Evolutionary conservation across 2,888 invertebrate species (phyloP), one percentile per base, ranked within the genome.

Genomic region (Scaptomyza caliginosa): DNA sequence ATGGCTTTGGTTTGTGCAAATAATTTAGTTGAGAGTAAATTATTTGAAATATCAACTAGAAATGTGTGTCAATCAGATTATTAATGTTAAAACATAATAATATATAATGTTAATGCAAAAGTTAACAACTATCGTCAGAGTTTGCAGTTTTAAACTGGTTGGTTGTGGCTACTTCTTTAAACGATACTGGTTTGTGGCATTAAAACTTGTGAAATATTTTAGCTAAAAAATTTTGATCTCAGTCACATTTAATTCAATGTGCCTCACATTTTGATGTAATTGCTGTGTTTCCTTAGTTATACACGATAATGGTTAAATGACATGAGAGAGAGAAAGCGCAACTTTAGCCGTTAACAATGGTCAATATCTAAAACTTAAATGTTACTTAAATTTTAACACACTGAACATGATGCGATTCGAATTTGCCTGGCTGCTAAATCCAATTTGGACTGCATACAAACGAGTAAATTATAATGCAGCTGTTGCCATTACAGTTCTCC

Each of bases 391-490:
- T 79, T 76, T 76, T 79, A 62, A 78, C 48, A 56, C 58, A 64
- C 54, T 55, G 55, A 50, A 49, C 36, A 64, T 58, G 13, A 49
- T 48, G n/a, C 43, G 19, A 58, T 11, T 64, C 40, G 57, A 48
- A 52, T 49, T 59, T 45, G 43, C 30, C 19, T 16, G 45, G 1
- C 42, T 24, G 21, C 11, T 32, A 77, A 77, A 77, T 67, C 77
- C 43, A 67, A 69, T 69, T 77, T 36, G 62, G 45, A 19, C 54
- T 76, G 78, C 78, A 78, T 80, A 74, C 77, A 80, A 78, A 81
- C 74, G 68, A 77, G 67, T 74, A 77, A 78, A 78, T 81, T 78
- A 78, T 78, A 60, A 43, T 68, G 78, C 78, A 78, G 68, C 68
- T 78, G 78, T 67, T 78, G 67, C 67, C 77, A 42, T 42, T 11